These are phyloP conservation scores for Drosophila borborema DNA, from an alignment of 2,888 invertebrate genomes.

Conservation along the genomic window DNA sequence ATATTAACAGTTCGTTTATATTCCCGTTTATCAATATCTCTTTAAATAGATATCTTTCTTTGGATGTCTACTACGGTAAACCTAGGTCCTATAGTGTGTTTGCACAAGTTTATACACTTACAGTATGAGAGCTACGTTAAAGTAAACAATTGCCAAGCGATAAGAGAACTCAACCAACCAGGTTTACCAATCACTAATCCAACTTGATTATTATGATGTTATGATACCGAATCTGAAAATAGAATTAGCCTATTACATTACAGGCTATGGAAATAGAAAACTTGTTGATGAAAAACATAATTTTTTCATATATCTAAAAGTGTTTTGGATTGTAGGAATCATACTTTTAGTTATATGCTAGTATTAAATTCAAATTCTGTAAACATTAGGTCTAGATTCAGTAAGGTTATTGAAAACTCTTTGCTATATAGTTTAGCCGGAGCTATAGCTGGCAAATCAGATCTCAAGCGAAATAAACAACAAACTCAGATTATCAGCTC, in stretches of 20 bases:
- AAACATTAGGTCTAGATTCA: too few relatives aligned
- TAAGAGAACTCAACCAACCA: background rate
- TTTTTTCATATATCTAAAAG: too few relatives aligned
- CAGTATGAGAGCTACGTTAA: background rate
- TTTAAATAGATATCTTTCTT: background rate
- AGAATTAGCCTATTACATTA: background rate
- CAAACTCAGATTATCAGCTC: background rate
- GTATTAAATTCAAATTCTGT: too few relatives aligned
- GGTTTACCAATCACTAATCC: background rate
- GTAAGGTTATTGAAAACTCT: too few relatives aligned
- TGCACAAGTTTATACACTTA: background rate
- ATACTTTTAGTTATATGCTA: too few relatives aligned
- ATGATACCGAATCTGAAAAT: background rate
- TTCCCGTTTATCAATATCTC: background rate
- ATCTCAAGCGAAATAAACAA: too few relatives aligned
- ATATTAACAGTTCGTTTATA: background rate
- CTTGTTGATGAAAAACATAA: too few relatives aligned
- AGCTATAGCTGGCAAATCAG: background rate
- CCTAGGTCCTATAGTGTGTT: background rate
- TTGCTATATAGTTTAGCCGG: background rate
- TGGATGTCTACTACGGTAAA: background rate
- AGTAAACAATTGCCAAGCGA: background rate
- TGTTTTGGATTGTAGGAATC: too few relatives aligned
- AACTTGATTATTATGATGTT: background rate
- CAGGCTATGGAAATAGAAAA: background rate